A percentile compares a stretch with the other conserved stretches of the same genome.
Conservation (phyloP, 2,113 vertebrate species). For the Athene noctua region DNA sequence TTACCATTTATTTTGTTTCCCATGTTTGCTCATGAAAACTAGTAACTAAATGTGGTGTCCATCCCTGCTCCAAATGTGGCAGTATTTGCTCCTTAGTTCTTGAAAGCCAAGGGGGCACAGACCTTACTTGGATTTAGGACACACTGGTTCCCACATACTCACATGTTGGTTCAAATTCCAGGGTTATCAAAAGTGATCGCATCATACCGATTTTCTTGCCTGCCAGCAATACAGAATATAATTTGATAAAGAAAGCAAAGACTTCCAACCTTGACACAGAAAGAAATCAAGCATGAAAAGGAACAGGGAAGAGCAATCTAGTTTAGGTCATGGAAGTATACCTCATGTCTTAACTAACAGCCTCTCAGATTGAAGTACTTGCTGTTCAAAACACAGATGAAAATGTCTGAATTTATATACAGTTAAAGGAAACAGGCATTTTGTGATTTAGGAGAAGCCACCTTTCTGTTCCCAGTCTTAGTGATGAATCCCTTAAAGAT, state of each 20-base stretch:
- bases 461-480: background rate
- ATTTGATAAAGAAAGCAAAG: background rate
- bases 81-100: background rate
- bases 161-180: background rate
- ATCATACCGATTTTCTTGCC: background rate
- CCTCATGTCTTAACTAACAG: background rate
- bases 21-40: background rate
- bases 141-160: background rate
- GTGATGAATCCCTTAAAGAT: background rate
- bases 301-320: background rate
- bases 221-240: background rate
- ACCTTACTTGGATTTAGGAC: background rate
- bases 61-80: background rate
- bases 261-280: background rate
- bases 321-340: background rate
- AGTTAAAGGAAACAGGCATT: background rate
- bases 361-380: background rate
- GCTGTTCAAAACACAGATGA: background rate
- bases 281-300: background rate
- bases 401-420: background rate
- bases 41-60: background rate
- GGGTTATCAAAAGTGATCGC: background rate
- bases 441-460: background rate
- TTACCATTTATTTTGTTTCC: background rate
- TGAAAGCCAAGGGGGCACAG: background rate